Conservation (phyloP, 2,888 invertebrate genomes). For the Phortica magna region DNA sequence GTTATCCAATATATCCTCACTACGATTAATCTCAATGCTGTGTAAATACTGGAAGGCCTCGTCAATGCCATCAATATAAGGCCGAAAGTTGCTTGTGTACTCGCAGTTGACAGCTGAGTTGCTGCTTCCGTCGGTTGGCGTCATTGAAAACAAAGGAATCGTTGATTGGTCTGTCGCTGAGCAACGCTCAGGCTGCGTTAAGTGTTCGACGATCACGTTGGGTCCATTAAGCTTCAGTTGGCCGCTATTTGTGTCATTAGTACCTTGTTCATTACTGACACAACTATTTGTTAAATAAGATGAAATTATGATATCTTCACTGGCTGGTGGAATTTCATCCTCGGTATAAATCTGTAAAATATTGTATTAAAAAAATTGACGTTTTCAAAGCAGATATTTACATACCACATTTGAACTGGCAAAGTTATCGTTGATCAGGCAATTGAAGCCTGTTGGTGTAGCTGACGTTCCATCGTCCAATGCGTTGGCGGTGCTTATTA, state of each 20-base stretch:
- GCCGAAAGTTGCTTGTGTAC: slow-evolving; percentile 59
- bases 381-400: not conserved
- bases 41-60: slow-evolving; percentile 72
- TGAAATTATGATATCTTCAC: slow-evolving; percentile 62
- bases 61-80: slow-evolving; percentile 70
- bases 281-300: slow-evolving; percentile 50
- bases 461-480: slow-evolving; percentile 43
- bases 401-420: slow-evolving; percentile 59
- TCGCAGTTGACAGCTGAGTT: slow-evolving; percentile 49
- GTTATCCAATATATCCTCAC: slow-evolving; percentile 72
- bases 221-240: slow-evolving; percentile 36
- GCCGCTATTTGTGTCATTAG: slow-evolving; percentile 1
- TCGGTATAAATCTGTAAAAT: slow-evolving; percentile 58
- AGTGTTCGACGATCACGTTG: slow-evolving; percentile 66
- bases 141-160: slow-evolving; percentile 29
- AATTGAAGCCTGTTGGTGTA: slow-evolving; percentile 41
- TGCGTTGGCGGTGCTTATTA: slow-evolving; percentile 52
- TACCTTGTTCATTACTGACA: not conserved
- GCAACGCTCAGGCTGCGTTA: slow-evolving; percentile 51
- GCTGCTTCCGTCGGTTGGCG: slow-evolving; percentile 19
- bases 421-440: slow-evolving; percentile 47
- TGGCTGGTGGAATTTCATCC: slow-evolving; percentile 57
- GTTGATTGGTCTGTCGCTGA: slow-evolving; percentile 38
- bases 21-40: slow-evolving; percentile 63
- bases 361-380: not conserved